Percentiles rank a stretch among this genome's conserved stretches.
phyloP scores from a whole-genome alignment of 2,888 invertebrate genomes.

The Eupithecia tripunctaria region DNA sequence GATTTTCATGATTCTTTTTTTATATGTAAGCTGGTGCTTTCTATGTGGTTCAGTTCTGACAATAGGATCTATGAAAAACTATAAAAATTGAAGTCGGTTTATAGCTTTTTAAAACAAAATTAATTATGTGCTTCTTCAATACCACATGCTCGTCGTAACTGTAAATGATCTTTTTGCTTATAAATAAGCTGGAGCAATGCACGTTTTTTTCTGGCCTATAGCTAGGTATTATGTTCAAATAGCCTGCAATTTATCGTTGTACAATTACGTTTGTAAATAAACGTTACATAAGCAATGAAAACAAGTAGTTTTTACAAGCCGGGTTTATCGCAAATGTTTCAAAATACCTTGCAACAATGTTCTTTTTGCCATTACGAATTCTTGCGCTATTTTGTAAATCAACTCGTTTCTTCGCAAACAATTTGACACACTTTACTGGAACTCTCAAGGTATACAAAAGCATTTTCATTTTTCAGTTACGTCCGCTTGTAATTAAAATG shows the following conservation, averaged over 20 bases:
- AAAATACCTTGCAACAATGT: slow-evolving; percentile 26
- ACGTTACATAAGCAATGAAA: slow-evolving; percentile 7
- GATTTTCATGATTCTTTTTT: too few relatives aligned
- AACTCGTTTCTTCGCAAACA: slow-evolving; percentile 22
- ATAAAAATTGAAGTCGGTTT: too few relatives aligned
- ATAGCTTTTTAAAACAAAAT: too few relatives aligned
- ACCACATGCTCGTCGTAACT: neutral
- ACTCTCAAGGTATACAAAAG: slow-evolving; percentile 22
- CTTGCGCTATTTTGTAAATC: slow-evolving; percentile 29
- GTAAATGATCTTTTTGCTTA: neutral
- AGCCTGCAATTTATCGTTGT: neutral
- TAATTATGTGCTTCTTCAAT: neutral
- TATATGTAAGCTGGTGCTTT: too few relatives aligned
- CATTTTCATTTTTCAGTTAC: slow-evolving; percentile 24
- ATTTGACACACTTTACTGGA: slow-evolving; percentile 20
- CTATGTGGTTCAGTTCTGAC: too few relatives aligned
- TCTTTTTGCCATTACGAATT: slow-evolving; percentile 21
- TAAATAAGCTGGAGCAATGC: neutral
- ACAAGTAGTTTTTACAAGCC: slow-evolving; percentile 20
- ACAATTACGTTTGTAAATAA: slow-evolving; percentile 1
- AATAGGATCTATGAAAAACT: too few relatives aligned
- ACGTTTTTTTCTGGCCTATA: neutral
- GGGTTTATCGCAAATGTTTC: slow-evolving; percentile 14
- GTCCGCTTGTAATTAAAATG: slow-evolving; percentile 28
- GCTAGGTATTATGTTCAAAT: slow-evolving; percentile 8